These are phyloP conservation scores for Coranthus polyacanthus DNA, from an alignment of 2,797 vertebrate genomes.

Conservation along the genomic window DNA sequence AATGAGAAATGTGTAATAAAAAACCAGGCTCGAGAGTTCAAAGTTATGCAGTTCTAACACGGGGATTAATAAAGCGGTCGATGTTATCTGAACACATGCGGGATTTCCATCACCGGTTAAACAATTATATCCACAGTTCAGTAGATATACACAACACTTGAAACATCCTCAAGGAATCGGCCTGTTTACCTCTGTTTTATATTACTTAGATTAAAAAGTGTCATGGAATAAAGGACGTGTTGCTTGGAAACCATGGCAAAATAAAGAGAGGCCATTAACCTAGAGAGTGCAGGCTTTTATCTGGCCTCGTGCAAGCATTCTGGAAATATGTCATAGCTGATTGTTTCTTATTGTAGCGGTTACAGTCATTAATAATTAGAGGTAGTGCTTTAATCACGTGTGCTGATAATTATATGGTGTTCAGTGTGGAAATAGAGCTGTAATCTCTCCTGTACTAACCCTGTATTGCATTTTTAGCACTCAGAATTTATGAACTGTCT, in stretches of 20 bases:
- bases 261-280: slow-evolving; percentile 52
- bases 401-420: slow-evolving; percentile 41
- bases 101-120: slow-evolving; percentile 64
- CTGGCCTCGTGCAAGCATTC: slow-evolving; percentile 22
- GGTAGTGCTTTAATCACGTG: slow-evolving; percentile 35
- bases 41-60: slow-evolving; percentile 62
- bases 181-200: slow-evolving; percentile 78
- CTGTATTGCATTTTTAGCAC: slow-evolving; percentile 54
- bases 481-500: slow-evolving; percentile 70
- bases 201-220: slow-evolving; percentile 74
- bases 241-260: slow-evolving; percentile 76
- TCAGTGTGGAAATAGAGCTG: slow-evolving; percentile 4
- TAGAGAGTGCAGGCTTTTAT: slow-evolving; percentile 39
- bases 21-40: slow-evolving; percentile 59
- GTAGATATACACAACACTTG: slow-evolving; percentile 51
- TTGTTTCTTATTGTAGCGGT: slow-evolving; percentile 17
- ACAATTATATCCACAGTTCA: slow-evolving; percentile 71
- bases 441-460: slow-evolving; percentile 28
- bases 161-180: slow-evolving; percentile 68
- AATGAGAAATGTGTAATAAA: slow-evolving; percentile 61
- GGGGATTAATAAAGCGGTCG: too few relatives aligned
- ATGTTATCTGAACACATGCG: too few relatives aligned
- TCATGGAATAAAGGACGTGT: slow-evolving; percentile 64
- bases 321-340: slow-evolving; percentile 7
- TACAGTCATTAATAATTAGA: slow-evolving; percentile 32